These are phyloP conservation scores for Euthynnus affinis DNA, from an alignment of 2,797 vertebrate genomes.

Conservation along the genomic window DNA sequence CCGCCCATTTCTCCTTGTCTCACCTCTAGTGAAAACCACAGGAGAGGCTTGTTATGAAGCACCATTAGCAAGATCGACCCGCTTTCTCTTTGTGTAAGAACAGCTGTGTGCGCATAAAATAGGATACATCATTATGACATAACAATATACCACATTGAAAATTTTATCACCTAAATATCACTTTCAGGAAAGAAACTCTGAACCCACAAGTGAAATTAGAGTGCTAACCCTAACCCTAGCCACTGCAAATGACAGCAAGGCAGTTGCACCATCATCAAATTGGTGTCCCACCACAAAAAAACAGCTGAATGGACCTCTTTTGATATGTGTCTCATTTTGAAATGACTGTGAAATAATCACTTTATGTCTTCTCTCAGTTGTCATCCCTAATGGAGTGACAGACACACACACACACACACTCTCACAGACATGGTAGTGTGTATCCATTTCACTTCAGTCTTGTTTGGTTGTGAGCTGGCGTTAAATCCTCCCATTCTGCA, in stretches of 20 bases:
- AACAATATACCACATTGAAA: too few relatives aligned
- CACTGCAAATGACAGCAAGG: too few relatives aligned
- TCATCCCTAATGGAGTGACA: slow-evolving; percentile 31
- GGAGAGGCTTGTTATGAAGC: background rate
- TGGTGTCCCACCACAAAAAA: slow-evolving; percentile 10
- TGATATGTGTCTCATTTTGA: slow-evolving; percentile 10
- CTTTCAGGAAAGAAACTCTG: too few relatives aligned
- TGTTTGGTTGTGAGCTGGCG: slow-evolving; percentile 69
- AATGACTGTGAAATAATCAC: slow-evolving; percentile 21
- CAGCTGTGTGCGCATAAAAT: background rate
- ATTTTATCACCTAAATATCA: too few relatives aligned
- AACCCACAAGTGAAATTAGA: too few relatives aligned
- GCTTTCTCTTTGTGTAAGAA: background rate
- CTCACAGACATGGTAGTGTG: slow-evolving; percentile 10
- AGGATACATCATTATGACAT: too few relatives aligned
- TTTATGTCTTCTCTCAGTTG: background rate
- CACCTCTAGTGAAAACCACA: background rate
- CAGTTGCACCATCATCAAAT: background rate
- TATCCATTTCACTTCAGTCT: slow-evolving; percentile 62
- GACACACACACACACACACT: slow-evolving; percentile 15
- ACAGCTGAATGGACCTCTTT: background rate
- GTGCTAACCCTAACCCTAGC: too few relatives aligned
- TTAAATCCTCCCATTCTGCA: slow-evolving; percentile 74
- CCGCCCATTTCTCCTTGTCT: background rate
- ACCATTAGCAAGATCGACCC: background rate